Percentiles rank a stretch among this genome's conserved stretches.
phyloP scores from a whole-genome alignment of 2,888 invertebrate genomes.

The Branchipolynoe longqiensis region DNA sequence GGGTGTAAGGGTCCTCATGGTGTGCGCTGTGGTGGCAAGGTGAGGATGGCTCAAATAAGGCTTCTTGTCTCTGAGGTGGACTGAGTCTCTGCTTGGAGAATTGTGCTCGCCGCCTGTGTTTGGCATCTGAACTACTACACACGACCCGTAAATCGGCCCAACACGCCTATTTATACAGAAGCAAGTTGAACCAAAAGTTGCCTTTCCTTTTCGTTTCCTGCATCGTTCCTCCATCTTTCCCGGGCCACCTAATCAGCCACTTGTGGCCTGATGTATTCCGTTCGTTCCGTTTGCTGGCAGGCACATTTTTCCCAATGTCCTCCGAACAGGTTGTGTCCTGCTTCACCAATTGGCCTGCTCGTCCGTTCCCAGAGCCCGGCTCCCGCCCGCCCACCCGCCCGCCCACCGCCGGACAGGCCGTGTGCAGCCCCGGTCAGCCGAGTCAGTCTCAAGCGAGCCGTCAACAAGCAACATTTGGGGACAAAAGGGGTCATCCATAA shows the following conservation, averaged over 20 bases:
- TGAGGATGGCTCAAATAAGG: too few species aligned
- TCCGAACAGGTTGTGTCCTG: background rate
- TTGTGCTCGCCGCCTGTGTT: too few species aligned
- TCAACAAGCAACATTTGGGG: too few species aligned
- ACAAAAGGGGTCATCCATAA: too few species aligned
- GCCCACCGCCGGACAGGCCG: background rate
- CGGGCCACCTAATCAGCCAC: background rate
- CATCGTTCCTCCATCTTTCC: background rate
- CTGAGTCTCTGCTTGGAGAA: too few species aligned
- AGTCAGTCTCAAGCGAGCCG: too few species aligned
- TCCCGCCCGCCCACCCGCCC: background rate
- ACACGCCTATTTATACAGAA: background rate
- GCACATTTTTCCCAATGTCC: slow-evolving; percentile 36
- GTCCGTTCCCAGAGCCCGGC: too few species aligned
- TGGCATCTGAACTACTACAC: too few species aligned
- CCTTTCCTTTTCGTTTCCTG: background rate
- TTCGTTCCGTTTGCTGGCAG: slow-evolving; percentile 21
- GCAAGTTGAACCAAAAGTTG: background rate
- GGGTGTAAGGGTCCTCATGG: too few species aligned
- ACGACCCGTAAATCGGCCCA: background rate
- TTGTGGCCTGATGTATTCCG: slow-evolving; percentile 20
- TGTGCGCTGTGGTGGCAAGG: too few species aligned
- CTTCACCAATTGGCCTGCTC: background rate
- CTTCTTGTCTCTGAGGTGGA: too few species aligned
- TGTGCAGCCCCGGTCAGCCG: too few species aligned